Evolutionary conservation across 2,797 vertebrate species (phyloP).

Genomic region (Platyrinchus mystaceus): DNA sequence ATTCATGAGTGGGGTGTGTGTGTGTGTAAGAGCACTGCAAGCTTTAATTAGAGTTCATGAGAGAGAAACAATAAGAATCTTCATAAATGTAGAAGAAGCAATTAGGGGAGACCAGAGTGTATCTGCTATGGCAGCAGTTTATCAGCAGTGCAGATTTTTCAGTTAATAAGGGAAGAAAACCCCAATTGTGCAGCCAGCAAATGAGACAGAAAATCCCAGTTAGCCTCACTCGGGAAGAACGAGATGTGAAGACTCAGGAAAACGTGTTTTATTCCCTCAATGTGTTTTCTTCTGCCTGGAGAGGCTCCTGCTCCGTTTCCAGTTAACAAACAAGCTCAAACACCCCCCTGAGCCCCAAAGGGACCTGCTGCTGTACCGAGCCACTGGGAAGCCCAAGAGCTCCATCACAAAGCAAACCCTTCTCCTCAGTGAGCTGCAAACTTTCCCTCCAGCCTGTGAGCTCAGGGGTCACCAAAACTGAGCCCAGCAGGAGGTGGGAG

Average conservation of each 20-base stretch:
- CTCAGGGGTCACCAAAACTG: background rate
- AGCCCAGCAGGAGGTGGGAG: background rate
- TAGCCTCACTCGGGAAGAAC: background rate
- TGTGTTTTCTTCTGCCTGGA: background rate
- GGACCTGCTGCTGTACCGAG: background rate
- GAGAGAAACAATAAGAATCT: conserved; percentile 4
- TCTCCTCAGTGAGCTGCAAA: background rate
- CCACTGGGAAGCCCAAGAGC: rapidly evolving
- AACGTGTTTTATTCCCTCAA: background rate
- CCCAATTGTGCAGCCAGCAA: background rate
- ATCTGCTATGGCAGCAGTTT: background rate
- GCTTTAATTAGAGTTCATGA: conserved; percentile 26
- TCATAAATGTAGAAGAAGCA: background rate
- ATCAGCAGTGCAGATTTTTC: conserved; percentile 18
- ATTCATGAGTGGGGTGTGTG: background rate
- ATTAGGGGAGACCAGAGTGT: conserved; percentile 1
- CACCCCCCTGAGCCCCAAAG: background rate
- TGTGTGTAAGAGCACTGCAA: background rate
- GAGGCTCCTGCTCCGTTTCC: background rate
- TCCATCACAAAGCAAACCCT: background rate
- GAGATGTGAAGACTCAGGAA: background rate
- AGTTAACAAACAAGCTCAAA: background rate
- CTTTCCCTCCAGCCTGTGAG: background rate
- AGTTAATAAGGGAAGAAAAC: conserved; percentile 8
- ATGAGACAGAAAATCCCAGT: background rate